Evolutionary conservation across 1,140 invertebrate genomes (phyloP), one percentile per base, ranked within the genome.

Genomic region (Ooceraea biroi): DNA sequence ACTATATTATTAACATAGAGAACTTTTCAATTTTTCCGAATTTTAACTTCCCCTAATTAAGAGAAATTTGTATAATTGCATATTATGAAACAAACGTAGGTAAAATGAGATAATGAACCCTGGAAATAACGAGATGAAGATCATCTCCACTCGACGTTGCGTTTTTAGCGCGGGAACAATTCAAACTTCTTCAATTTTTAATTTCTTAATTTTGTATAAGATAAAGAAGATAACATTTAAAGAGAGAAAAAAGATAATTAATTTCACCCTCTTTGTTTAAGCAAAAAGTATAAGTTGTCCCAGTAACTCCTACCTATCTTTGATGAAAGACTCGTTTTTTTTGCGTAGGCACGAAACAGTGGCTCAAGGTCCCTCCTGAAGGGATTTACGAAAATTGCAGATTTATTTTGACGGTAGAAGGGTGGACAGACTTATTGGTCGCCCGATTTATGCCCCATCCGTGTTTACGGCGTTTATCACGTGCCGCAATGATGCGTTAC

Each of bases 401-500:
- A n/a, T 22, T 58, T 36, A 57, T 80, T 71, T 57, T 57, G 12
- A 3, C 19, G 14, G 17, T 0, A 22, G 19, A 25, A 44, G 27
- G 50, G 27, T 80, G n/a, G 36, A 78, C 36, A 27, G n/a, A 25
- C 44, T 50, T 68, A 44, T 83, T 44, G 61, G 68, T 14, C 4
- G 57, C 8, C 30, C 48, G 27, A 44, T 69, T 50, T 82, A 48
- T 63, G 25, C 41, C 57, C 19, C 7, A 12, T n/a, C 0, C 8
- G 22, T 19, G 5, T 5, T 36, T 22, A 5, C 55, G 3, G 19
- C 3, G 22, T 22, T 87, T 77, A 87, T 55, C 82, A 55, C 30
- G 57, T 63, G 30, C 41, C 14, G 44, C 80, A 86, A 83, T 65
- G 65, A 77, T 27, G 41, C 78, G n/a, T 58, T 58, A 69, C 36